phyloP scores from a whole-genome alignment of 2,888 invertebrate genomes.

The Encarsia formosa region DNA sequence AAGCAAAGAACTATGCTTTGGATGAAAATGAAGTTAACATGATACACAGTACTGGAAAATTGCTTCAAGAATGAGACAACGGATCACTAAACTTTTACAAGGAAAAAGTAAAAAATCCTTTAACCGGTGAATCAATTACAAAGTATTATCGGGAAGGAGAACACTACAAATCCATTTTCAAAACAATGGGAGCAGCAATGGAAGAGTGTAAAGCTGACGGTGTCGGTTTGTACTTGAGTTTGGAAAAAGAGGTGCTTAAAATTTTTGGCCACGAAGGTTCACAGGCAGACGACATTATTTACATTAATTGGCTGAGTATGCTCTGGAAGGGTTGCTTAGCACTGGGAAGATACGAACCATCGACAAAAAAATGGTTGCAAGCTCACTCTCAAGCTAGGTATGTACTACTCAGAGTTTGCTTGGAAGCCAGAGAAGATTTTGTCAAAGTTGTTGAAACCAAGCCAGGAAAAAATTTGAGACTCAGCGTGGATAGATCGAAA shows the following conservation, averaged over 20 bases:
- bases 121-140: slow-evolving; percentile 62
- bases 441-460: slow-evolving; percentile 71
- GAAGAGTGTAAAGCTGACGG: slow-evolving; percentile 97
- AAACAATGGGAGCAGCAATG: slow-evolving; percentile 81
- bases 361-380: slow-evolving; percentile 84
- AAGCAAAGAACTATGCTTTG: slow-evolving; percentile 69
- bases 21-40: slow-evolving; percentile 76
- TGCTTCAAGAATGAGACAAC: slow-evolving; percentile 69
- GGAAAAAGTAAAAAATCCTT: slow-evolving; percentile 63
- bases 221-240: slow-evolving; percentile 86
- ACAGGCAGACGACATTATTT: slow-evolving; percentile 76
- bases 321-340: slow-evolving; percentile 84
- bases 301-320: slow-evolving; percentile 89
- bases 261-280: slow-evolving; percentile 79
- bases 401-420: slow-evolving; percentile 79
- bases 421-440: slow-evolving; percentile 82
- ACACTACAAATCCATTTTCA: slow-evolving; percentile 88
- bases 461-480: slow-evolving; percentile 73
- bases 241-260: slow-evolving; percentile 69
- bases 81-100: slow-evolving; percentile 80
- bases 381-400: slow-evolving; percentile 86
- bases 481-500: slow-evolving; percentile 73
- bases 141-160: slow-evolving; percentile 85
- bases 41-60: slow-evolving; percentile 94
- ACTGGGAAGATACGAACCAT: slow-evolving; percentile 86